Conservation (phyloP, 1,140 invertebrate species). For the Meloidogyne hapla region DNA sequence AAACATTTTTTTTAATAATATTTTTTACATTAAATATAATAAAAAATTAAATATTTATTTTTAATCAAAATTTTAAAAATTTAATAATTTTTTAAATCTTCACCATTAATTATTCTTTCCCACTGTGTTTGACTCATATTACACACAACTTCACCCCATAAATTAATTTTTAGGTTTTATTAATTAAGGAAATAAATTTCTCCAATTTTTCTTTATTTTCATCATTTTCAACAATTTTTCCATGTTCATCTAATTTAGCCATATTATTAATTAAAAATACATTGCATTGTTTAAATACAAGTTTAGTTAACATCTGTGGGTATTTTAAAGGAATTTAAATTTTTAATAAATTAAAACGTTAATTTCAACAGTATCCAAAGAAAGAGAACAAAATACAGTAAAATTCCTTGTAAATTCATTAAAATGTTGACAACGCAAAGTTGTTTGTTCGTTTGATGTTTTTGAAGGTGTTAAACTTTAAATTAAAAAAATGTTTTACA, state of each 20-base stretch:
- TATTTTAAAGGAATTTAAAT: too few species aligned
- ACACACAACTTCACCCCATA: background rate
- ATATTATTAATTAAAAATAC: slow-evolving; percentile 6
- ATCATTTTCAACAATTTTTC: background rate
- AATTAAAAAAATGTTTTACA: background rate
- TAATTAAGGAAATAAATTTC: background rate
- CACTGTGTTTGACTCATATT: background rate
- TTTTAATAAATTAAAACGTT: too few species aligned
- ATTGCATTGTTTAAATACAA: background rate
- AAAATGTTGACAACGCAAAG: background rate
- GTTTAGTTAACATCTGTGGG: background rate
- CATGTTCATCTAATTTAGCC: background rate
- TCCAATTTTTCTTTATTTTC: slow-evolving; percentile 1
- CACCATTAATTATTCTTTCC: background rate
- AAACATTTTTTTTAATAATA: background rate
- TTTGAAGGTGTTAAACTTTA: background rate
- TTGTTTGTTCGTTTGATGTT: background rate
- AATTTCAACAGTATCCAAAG: background rate
- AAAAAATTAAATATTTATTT: too few species aligned
- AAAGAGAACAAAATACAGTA: background rate
- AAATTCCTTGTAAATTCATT: background rate
- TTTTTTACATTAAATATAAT: too few species aligned
- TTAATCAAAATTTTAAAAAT: too few species aligned
- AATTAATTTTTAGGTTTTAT: background rate
- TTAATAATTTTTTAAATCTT: too few species aligned